Conservation (phyloP, 1,140 invertebrate genomes). For the Leptestheria dahalacensis region DNA sequence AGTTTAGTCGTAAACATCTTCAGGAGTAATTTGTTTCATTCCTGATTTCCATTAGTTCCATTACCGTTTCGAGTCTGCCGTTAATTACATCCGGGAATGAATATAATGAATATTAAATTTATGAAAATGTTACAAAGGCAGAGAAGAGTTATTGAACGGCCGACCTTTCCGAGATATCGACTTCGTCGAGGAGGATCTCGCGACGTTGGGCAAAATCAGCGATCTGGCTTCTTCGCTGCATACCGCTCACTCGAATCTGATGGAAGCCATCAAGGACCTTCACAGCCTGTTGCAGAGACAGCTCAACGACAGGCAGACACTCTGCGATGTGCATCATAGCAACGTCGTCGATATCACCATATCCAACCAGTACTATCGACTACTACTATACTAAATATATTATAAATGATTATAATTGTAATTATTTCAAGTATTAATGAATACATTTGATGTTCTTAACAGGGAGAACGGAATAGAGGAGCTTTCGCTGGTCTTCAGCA, state of each 20-base stretch:
- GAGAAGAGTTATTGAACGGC: constrained; percentile 65
- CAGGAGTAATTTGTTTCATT: too few relatives aligned
- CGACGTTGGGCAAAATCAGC: constrained; percentile 60
- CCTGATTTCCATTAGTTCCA: too few relatives aligned
- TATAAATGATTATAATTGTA: neutral
- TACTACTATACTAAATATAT: too few relatives aligned
- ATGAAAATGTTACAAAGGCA: too few relatives aligned
- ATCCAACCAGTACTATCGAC: neutral
- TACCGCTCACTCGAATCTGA: constrained; percentile 55
- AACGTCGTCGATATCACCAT: neutral
- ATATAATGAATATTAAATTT: too few relatives aligned
- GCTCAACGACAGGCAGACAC: constrained; percentile 59
- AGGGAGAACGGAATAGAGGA: constrained; percentile 55
- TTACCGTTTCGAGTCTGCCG: too few relatives aligned
- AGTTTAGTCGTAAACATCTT: too few relatives aligned
- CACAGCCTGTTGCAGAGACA: constrained; percentile 52
- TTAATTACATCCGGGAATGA: too few relatives aligned
- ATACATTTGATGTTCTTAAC: neutral
- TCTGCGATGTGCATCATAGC: constrained; percentile 50
- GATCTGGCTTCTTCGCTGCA: constrained; percentile 58
- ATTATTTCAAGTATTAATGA: neutral
- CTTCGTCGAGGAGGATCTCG: constrained; percentile 63
- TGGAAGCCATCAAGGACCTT: constrained; percentile 68
- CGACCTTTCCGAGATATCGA: constrained; percentile 66
- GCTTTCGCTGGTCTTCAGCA: constrained; percentile 69